phyloP scores from a whole-genome alignment of 2,113 vertebrate genomes.

The Gasterosteus nipponicus region DNA sequence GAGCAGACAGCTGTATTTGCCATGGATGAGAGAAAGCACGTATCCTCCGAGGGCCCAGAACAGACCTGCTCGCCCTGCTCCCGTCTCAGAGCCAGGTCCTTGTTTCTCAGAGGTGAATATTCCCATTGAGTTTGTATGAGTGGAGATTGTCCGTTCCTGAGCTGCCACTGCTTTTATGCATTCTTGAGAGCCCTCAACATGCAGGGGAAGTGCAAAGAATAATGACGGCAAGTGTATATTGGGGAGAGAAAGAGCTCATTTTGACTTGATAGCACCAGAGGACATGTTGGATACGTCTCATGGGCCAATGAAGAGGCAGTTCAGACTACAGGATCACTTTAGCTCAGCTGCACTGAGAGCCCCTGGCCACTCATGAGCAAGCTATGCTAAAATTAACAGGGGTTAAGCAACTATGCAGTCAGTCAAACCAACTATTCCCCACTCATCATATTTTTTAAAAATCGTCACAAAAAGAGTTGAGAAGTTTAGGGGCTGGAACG shows the following conservation, averaged over 20 bases:
- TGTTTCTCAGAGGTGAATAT: constrained; percentile 36
- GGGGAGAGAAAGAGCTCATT: constrained; percentile 31
- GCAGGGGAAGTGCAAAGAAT: constrained; percentile 29
- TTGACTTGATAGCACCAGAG: constrained; percentile 24
- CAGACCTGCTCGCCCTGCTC: constrained; percentile 41
- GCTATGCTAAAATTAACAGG: constrained; percentile 46
- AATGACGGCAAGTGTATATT: constrained; percentile 24
- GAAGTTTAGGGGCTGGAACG: constrained; percentile 12
- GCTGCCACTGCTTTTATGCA: constrained; percentile 39
- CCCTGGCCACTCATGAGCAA: constrained; percentile 34
- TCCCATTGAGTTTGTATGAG: constrained; percentile 28
- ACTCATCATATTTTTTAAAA: constrained; percentile 35
- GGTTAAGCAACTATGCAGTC: constrained; percentile 30
- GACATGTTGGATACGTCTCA: neutral
- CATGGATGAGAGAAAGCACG: neutral
- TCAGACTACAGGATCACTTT: constrained; percentile 29
- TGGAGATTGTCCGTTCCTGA: neutral
- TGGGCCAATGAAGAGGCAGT: constrained; percentile 5
- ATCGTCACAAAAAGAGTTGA: constrained; percentile 7
- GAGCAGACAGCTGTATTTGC: constrained; percentile 15
- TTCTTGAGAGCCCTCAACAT: constrained; percentile 27
- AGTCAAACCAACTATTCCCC: neutral
- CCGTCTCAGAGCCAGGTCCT: constrained; percentile 7
- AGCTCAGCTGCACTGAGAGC: constrained; percentile 12
- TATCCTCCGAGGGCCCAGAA: constrained; percentile 32